Evolutionary conservation across 2,797 vertebrate genomes (phyloP).

Genomic region (Hydrocynus forskahlii): DNA sequence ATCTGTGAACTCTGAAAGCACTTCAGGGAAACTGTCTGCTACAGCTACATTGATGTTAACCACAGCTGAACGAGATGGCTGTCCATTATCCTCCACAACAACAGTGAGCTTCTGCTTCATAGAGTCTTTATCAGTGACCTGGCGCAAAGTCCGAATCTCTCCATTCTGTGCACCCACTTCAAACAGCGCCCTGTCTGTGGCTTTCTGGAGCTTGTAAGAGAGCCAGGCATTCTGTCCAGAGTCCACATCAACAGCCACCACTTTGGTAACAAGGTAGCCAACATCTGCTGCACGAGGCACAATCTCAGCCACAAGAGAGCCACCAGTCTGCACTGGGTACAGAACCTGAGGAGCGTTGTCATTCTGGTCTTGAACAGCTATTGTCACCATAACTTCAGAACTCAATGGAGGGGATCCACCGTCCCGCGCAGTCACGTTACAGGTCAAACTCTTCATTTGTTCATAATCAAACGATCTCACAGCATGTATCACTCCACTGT

Average conservation of each 20-base stretch:
- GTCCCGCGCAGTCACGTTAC: slow-evolving; percentile 51
- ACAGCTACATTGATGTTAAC: no score
- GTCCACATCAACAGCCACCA: slow-evolving; percentile 81
- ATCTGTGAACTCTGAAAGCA: no score
- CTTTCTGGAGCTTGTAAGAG: slow-evolving; percentile 73
- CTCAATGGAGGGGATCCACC: slow-evolving; percentile 55
- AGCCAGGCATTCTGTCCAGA: slow-evolving; percentile 72
- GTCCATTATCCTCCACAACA: no score
- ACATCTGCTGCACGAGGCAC: no score
- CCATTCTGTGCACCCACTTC: slow-evolving; percentile 66
- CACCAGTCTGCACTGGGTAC: no score
- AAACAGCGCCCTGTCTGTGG: slow-evolving; percentile 61
- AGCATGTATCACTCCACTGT: slow-evolving; percentile 52
- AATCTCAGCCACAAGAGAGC: no score
- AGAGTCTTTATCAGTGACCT: slow-evolving; percentile 70
- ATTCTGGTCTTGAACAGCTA: no score
- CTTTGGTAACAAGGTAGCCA: slow-evolving; percentile 72
- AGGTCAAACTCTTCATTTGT: slow-evolving; percentile 43
- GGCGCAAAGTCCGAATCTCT: slow-evolving; percentile 69
- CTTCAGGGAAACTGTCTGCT: no score
- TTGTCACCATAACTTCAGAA: slow-evolving; percentile 21
- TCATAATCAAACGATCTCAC: slow-evolving; percentile 52
- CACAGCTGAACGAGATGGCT: no score
- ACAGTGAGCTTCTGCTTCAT: no score
- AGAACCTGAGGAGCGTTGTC: no score